Base-by-base conservation (phyloP, 2,113 vertebrate genomes). In the Sarotherodon lohbergeri region DNA sequence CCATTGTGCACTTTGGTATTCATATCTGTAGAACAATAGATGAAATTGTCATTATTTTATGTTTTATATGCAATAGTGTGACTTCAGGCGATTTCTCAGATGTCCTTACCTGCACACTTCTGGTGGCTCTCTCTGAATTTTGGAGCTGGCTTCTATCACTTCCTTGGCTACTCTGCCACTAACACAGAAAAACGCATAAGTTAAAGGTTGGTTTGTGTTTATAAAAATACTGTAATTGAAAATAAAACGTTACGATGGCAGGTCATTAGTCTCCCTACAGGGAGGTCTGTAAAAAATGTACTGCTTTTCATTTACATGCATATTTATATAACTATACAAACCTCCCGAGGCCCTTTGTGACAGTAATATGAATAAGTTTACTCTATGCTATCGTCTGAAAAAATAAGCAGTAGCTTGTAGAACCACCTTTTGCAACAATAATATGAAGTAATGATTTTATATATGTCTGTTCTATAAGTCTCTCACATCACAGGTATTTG, bases 101-200 rank as follows among this genome's bases (percentile, higher is more conserved):
- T 81, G 14, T 34, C 29, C 91, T 95, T 94, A 99, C 99, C 98
- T 98, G 94, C 97, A 95, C 63, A 99, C 97, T 91, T 97, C 97
- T 2, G 99, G 99, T 19, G 98, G 98, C 34, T 99, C 98, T 85
- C 99, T 97, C 95, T 98, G 98, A 92, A 99, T 99, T 96, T 98
- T 99, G 59, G 98, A 98, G 91, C 99, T 99, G 86, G 98, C 99
- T 87, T 99, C 99, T 52, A 99, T 98, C 81, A 98, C 99, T 89
- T 99, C 99, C 96, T 99, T 99, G 85, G 98, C 98, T 85, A 99
- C 99, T 96, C 97, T 97, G 80, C 99, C 99, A 71, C 99, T 99
- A 90, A 95, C 92, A 88, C 17, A 55, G 14, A 86, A 7, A 92
- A 81, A 84, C 7, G 81, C 19, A 90, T 11, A 85, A 71, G 36